phyloP scores from a whole-genome alignment of 2,888 invertebrate genomes.

The Pachliopta kotzebuea region DNA sequence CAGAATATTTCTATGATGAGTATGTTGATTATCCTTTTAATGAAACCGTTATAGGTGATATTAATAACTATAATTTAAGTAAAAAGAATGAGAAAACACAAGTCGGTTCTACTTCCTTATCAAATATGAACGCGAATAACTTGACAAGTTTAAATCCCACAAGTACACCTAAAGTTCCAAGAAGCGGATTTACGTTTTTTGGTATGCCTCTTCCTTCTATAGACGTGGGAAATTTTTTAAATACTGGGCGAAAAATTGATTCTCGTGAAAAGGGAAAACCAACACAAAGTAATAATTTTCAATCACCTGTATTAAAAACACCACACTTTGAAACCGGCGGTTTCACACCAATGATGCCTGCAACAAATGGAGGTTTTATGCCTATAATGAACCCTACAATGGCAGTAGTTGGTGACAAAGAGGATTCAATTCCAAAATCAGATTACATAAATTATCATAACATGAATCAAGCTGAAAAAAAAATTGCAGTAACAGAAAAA shows the following conservation, averaged over 20 bases:
- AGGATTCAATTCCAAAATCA: slow-evolving; percentile 43
- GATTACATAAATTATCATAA: slow-evolving; percentile 44
- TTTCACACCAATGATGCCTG: slow-evolving; percentile 87
- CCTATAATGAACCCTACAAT: slow-evolving; percentile 78
- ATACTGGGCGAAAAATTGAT: slow-evolving; percentile 69
- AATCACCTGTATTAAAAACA: slow-evolving; percentile 54
- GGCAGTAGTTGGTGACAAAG: slow-evolving; percentile 36
- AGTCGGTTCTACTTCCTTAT: slow-evolving; percentile 76
- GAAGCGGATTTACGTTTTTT: slow-evolving; percentile 89
- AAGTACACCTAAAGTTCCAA: slow-evolving; percentile 69
- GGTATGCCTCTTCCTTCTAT: slow-evolving; percentile 89
- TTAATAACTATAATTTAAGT: slow-evolving; percentile 53
- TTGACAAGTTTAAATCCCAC: slow-evolving; percentile 53
- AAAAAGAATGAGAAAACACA: slow-evolving; percentile 61
- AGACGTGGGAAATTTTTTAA: slow-evolving; percentile 84
- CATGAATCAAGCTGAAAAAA: slow-evolving; percentile 47
- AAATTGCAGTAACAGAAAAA: slow-evolving; percentile 44
- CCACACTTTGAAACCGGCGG: slow-evolving; percentile 88
- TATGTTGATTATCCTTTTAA: slow-evolving; percentile 89
- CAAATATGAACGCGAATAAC: slow-evolving; percentile 60
- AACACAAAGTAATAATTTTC: slow-evolving; percentile 59
- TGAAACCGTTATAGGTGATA: slow-evolving; percentile 72
- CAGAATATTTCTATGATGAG: slow-evolving; percentile 91
- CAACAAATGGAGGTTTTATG: slow-evolving; percentile 85
- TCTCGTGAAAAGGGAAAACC: slow-evolving; percentile 62